A percentile compares a stretch with the other conserved stretches of the same genome.
Evolutionary conservation across 2,888 invertebrate species (phyloP).

Genomic region (Sarcophaga caerulescens): DNA sequence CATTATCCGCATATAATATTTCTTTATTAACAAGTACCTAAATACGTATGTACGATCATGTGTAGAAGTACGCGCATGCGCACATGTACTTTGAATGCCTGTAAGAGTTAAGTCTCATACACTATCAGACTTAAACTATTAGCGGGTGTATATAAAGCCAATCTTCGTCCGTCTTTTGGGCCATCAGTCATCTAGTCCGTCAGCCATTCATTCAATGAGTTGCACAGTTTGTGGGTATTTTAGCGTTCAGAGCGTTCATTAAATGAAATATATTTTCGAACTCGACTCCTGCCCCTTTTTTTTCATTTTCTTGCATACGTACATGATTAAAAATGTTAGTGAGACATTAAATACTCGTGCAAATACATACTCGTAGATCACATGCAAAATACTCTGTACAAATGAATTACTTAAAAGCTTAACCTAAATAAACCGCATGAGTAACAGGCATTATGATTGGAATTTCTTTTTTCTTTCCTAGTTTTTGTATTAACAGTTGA

Average conservation of each 20-base stretch:
- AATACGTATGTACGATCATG: conserved; percentile 9
- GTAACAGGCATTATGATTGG: neutral
- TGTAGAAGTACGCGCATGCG: conserved; percentile 5
- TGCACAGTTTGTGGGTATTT: conserved; percentile 10
- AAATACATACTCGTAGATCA: conserved; percentile 41
- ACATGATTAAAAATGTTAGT: conserved; percentile 51
- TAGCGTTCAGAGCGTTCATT: conserved; percentile 33
- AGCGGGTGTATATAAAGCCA: conserved; percentile 58
- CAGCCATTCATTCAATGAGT: neutral
- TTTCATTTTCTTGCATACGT: neutral
- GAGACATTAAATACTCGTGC: conserved; percentile 45
- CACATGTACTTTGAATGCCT: conserved; percentile 5
- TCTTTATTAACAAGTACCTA: conserved; percentile 37
- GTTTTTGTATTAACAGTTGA: neutral
- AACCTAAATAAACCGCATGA: conserved; percentile 44
- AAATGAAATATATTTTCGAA: conserved; percentile 32
- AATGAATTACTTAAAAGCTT: conserved; percentile 52
- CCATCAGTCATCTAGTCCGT: conserved; percentile 29
- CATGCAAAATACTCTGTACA: conserved; percentile 46
- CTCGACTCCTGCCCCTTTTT: conserved; percentile 35
- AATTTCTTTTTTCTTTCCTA: too few species aligned
- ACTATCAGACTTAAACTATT: conserved; percentile 2
- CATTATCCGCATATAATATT: neutral
- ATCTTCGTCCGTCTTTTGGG: conserved; percentile 1
- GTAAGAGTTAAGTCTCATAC: neutral